A percentile compares a stretch with the other conserved stretches of the same genome.
These are phyloP conservation scores for Drosophila neutralis DNA, from an alignment of 2,888 invertebrate species.

Conservation along the genomic window DNA sequence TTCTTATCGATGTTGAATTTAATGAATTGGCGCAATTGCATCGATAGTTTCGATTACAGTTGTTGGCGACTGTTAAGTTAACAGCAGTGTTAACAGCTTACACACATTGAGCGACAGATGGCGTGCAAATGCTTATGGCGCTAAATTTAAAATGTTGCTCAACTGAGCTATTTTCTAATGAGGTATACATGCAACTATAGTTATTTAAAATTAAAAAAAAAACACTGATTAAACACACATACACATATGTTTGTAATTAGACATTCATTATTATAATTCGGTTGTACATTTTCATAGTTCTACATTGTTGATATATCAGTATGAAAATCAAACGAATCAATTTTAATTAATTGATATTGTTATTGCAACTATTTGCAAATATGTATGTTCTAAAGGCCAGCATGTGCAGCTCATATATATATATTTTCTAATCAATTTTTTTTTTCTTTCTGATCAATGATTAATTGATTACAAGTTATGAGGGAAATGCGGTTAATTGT, in stretches of 20 bases:
- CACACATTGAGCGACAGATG: constrained; percentile 19
- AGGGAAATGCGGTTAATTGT: constrained; percentile 59
- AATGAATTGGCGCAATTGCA: neutral
- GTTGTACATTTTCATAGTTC: neutral
- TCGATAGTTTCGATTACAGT: constrained; percentile 21
- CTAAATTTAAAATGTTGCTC: constrained; percentile 24
- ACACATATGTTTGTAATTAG: neutral
- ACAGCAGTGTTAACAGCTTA: constrained; percentile 8
- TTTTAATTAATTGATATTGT: constrained; percentile 63
- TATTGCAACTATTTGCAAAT: constrained; percentile 60
- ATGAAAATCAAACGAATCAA: constrained; percentile 40
- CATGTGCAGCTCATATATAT: constrained; percentile 22
- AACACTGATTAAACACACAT: neutral
- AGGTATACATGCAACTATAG: neutral
- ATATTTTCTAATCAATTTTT: neutral
- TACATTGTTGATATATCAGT: neutral
- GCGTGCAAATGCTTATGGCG: constrained; percentile 18
- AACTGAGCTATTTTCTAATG: neutral
- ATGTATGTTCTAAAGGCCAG: constrained; percentile 45
- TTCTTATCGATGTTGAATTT: constrained; percentile 15
- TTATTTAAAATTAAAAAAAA: neutral
- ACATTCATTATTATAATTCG: neutral
- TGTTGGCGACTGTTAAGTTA: constrained; percentile 16
- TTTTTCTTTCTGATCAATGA: constrained; percentile 56
- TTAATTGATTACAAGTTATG: constrained; percentile 59